phyloP scores from a whole-genome alignment of 2,888 invertebrate species.

The Bellardia bayeri region DNA sequence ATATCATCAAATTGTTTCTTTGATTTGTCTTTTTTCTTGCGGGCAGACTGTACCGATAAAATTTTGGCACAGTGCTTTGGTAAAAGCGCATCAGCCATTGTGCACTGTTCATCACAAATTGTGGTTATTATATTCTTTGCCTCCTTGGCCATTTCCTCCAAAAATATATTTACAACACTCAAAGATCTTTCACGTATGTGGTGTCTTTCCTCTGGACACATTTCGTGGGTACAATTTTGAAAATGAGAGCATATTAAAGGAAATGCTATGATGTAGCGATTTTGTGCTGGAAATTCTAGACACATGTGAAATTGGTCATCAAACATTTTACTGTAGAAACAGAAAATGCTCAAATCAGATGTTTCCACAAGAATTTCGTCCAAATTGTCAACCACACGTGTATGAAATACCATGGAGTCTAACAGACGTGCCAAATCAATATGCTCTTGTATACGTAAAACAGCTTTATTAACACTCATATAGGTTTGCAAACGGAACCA shows the following conservation, averaged over 20 bases:
- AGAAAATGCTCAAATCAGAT: constrained; percentile 98
- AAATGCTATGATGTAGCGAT: constrained; percentile 98
- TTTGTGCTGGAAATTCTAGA: constrained; percentile 99
- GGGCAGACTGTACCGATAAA: constrained; percentile 93
- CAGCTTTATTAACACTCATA: constrained; percentile 93
- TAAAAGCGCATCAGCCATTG: constrained; percentile 96
- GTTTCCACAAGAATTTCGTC: constrained; percentile 98
- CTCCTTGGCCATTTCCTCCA: constrained; percentile 99
- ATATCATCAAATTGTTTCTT: constrained; percentile 94
- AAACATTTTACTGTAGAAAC: constrained; percentile 98
- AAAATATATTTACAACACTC: constrained; percentile 97
- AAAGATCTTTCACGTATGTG: constrained; percentile 97
- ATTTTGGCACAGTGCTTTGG: constrained; percentile 98
- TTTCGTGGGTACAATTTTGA: constrained; percentile 98
- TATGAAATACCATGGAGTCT: constrained; percentile 98
- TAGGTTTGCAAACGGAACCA: constrained; percentile 99
- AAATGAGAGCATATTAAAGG: constrained; percentile 99
- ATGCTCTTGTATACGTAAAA: constrained; percentile 92
- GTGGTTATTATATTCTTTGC: constrained; percentile 99
- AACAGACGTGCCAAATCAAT: constrained; percentile 94
- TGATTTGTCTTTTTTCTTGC: constrained; percentile 94
- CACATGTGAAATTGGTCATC: constrained; percentile 99
- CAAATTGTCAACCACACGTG: constrained; percentile 98
- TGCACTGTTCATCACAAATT: constrained; percentile 99
- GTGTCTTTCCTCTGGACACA: constrained; percentile 99